Base-by-base conservation (phyloP, 1,140 invertebrate genomes). In the Dinoponera quadriceps region DNA sequence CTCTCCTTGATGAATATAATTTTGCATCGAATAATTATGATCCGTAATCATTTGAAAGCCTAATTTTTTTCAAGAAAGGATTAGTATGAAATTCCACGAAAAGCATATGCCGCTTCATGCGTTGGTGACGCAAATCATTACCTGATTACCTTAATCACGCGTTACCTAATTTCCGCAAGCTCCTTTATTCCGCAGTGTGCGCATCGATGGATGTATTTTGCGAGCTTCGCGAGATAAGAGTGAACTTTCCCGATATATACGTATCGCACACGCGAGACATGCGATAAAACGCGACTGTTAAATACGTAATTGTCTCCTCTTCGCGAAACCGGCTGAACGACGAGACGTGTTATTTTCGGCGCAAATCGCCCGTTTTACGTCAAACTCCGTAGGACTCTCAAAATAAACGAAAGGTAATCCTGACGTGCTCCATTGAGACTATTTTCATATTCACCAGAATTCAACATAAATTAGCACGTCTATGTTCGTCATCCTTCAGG, bases 141-240 rank as follows among this genome's bases (percentile, higher is more conserved):
- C 22, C 16, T 14, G 14, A 77, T 77, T 38, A 55, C 49, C 11
- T 51, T 33, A 65, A 55, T 77, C 18, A 38, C 38, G 29, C 29
- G 29, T 77, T 77, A 77, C 18, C 60, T 66, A 77, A 77, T 77
- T 77, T 77, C 60, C 74, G 74, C 25, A 65, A 25, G 44, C 16
- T 66, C n/a, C 44, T 77, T 22, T 33, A 66, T 55, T 44, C 20
- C 38, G 59, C 27, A 51, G 27, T 13, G 20, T 29, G 5, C 29
- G n/a, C 27, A 66, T 44, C 16, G 29, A 22, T 1, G 25, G 44
- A 49, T 29, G 11, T 7, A 18, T 54, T 22, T 75, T 18, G 20
- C 4, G 20, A n/a, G 29, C 20, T 44, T 44, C 38, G 20, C 65
- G 16, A 65, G 48, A 75, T 48, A 33, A 66, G 14, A 55, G 29